Base-by-base conservation (phyloP, 1,140 invertebrate genomes). In the Tetranychus cinnabarinus region DNA sequence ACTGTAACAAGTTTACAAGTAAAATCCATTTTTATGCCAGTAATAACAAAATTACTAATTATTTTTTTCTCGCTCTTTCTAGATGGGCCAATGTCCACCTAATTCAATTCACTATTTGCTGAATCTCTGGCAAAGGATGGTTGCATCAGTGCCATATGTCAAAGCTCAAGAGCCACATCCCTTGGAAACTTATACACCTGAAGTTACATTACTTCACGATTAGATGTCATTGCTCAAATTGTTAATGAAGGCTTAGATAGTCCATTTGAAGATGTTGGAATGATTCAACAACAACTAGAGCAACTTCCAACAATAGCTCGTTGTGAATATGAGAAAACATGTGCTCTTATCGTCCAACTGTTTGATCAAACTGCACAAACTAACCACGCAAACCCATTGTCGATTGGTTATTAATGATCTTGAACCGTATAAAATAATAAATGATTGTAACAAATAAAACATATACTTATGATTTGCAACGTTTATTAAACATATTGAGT, bases 71-170 rank as follows among this genome's bases (percentile, higher is more conserved):
- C 23, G 23, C 23, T 54, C 50, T 48, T 8, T 36, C 61, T 47
- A 90, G 81, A 88, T 97, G 85, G 93, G 89, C 85, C 90, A 97
- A 70, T 97, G 96, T 76, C 89, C 92, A 0, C 89, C 92, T 1
- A 97, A 97, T 73, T 95, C 89, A 70, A 86, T 97, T 7, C 93
- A 97, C 73, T 98, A 97, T 71, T 76, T 97, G 15, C 75, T 97
- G 56, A 91, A 86, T 63, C 76, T 97, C 15, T 97, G 95, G 95
- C 92, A 97, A 71, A 78, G 91, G 59, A 95, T 98, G 90, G 93
- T 97, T 1, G 88, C 91, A 0, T 97, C 92, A 15, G 88, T 97
- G 59, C 92, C 93, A 1, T 98, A 97, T 73, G 88, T 97, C 0
- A 96, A 97, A 66, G 88, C 88, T 0, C 81, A 85, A 1, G 92